Conservation (phyloP, 2,113 vertebrate genomes). For the Rallus limicola region DNA sequence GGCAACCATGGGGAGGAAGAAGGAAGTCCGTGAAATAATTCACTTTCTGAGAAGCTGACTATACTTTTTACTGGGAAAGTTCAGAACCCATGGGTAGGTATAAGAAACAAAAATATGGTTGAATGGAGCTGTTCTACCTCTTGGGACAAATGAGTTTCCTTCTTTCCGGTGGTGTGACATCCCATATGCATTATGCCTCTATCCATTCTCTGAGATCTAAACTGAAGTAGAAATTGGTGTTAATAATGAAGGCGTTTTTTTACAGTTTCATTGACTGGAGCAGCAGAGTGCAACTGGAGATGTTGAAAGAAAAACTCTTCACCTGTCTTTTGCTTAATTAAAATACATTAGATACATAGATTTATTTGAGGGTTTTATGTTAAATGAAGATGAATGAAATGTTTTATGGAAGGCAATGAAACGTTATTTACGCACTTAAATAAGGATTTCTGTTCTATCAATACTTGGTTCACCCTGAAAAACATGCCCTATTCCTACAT, state of each 20-base stretch:
- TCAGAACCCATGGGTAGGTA: not conserved
- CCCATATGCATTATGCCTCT: not conserved
- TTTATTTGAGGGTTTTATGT: slow-evolving; percentile 58
- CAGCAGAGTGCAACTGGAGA: slow-evolving; percentile 50
- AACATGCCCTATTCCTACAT: not conserved
- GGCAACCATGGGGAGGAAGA: not conserved
- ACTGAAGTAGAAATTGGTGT: slow-evolving; percentile 40
- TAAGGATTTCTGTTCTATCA: slow-evolving; percentile 48
- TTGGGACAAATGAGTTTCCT: not conserved
- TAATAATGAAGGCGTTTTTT: slow-evolving; percentile 55
- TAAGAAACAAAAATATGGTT: not conserved
- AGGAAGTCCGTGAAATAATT: not conserved
- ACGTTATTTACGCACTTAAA: slow-evolving; percentile 54
- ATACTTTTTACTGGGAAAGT: not conserved
- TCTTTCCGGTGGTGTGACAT: not conserved
- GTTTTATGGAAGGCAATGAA: slow-evolving; percentile 44
- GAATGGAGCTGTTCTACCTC: not conserved
- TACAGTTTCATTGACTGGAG: slow-evolving; percentile 51
- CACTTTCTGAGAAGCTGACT: not conserved
- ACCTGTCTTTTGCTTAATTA: slow-evolving; percentile 56
- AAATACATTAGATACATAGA: slow-evolving; percentile 58
- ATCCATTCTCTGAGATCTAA: not conserved
- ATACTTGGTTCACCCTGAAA: not conserved
- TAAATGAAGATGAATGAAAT: slow-evolving; percentile 71
- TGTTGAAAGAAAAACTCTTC: slow-evolving; percentile 59